A percentile compares a stretch with the other conserved stretches of the same genome.
phyloP scores from a whole-genome alignment of 64 coral and sea anemone species.

The Pocillopora verrucosa region DNA sequence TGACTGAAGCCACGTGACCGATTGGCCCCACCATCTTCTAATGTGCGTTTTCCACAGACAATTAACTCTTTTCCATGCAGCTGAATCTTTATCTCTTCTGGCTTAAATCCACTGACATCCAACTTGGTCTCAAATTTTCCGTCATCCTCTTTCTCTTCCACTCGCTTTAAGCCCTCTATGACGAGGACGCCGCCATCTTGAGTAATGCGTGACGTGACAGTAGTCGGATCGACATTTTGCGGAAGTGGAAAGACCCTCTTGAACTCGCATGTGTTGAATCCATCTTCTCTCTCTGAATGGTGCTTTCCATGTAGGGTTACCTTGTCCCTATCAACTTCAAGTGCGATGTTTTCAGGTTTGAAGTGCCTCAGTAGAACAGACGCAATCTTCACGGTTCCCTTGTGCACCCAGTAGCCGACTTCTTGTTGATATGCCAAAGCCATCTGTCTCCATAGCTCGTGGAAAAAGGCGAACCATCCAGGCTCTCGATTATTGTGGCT shows the following conservation, averaged over 20 bases:
- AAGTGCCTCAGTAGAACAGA: constrained; percentile 20
- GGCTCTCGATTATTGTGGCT: neutral
- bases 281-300: constrained; percentile 55
- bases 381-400: constrained; percentile 13
- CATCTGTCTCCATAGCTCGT: neutral
- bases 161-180: constrained; percentile 32
- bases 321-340: constrained; percentile 33
- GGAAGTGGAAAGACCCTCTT: constrained; percentile 63
- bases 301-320: constrained; percentile 62
- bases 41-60: constrained; percentile 48
- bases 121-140: constrained; percentile 71
- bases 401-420: neutral
- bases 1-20: constrained; percentile 70
- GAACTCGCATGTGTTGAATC: constrained; percentile 66
- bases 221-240: constrained; percentile 66
- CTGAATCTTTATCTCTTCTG: constrained; percentile 78
- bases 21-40: neutral
- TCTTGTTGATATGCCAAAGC: neutral
- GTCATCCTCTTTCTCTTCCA: constrained; percentile 45
- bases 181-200: constrained; percentile 62
- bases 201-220: constrained; percentile 48
- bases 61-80: constrained; percentile 67
- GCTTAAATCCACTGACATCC: constrained; percentile 69
- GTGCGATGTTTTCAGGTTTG: constrained; percentile 42
- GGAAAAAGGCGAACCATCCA: neutral